A percentile compares a stretch with the other conserved stretches of the same genome.
These are phyloP conservation scores for Girardinus metallicus DNA, from an alignment of 2,797 vertebrate genomes.

Conservation along the genomic window DNA sequence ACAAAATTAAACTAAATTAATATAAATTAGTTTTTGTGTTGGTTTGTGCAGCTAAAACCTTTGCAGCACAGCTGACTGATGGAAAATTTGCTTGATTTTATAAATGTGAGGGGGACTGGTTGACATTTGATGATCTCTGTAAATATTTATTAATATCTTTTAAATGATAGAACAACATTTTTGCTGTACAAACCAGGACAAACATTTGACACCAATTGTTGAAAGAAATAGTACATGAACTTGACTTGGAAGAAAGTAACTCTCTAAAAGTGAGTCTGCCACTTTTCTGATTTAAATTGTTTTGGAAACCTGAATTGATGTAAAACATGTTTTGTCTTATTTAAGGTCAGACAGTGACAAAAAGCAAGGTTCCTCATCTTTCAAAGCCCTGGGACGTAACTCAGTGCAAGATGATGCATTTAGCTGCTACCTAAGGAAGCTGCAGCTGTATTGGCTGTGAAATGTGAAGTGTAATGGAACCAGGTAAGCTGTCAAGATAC, in stretches of 20 bases:
- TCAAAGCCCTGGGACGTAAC: background rate
- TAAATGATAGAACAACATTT: too few species aligned
- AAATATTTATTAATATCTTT: too few species aligned
- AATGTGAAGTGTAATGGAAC: slow-evolving; percentile 19
- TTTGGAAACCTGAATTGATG: background rate
- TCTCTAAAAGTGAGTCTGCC: background rate
- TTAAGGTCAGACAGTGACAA: background rate
- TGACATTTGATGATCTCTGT: too few species aligned
- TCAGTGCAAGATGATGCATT: background rate
- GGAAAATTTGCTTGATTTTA: too few species aligned
- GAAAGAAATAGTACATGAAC: background rate
- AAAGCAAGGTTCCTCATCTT: background rate
- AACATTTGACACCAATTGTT: background rate
- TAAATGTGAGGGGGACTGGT: too few species aligned
- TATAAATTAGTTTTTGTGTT: too few species aligned
- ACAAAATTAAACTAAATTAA: too few species aligned
- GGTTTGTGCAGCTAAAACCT: too few species aligned
- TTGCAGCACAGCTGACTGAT: too few species aligned
- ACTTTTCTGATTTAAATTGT: background rate
- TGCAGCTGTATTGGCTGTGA: slow-evolving; percentile 6
- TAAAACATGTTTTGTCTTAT: background rate
- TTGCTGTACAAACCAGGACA: too few species aligned
- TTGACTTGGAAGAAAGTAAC: background rate
- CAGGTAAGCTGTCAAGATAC: slow-evolving; percentile 15
- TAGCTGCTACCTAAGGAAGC: slow-evolving; percentile 1